Conservation (phyloP, 2,888 invertebrate species). For the Drosophila gaucha region DNA sequence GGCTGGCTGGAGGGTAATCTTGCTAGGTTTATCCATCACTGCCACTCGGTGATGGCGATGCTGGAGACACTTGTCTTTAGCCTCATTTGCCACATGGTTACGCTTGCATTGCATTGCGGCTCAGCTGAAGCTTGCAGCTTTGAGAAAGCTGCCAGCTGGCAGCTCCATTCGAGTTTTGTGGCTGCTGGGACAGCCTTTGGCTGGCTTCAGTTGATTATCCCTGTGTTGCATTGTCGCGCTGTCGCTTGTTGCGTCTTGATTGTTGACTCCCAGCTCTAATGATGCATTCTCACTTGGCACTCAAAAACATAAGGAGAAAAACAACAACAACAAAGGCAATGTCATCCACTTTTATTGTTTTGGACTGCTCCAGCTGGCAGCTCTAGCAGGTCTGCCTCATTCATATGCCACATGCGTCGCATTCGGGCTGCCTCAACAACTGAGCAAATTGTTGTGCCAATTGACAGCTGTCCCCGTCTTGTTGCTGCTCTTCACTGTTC, state of each 20-base stretch:
- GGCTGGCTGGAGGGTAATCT: too few relatives aligned
- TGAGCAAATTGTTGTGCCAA: conserved; percentile 27
- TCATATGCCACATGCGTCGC: conserved; percentile 38
- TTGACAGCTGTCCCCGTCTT: conserved; percentile 33
- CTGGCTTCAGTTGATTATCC: conserved; percentile 34
- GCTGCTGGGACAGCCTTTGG: not conserved
- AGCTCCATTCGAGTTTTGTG: too few relatives aligned
- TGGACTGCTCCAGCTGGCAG: conserved; percentile 50
- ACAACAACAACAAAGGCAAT: conserved; percentile 20
- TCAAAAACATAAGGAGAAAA: conserved; percentile 15
- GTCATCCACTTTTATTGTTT: conserved; percentile 34
- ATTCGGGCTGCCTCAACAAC: too few relatives aligned
- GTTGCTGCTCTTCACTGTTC: not conserved
- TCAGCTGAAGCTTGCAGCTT: conserved; percentile 17
- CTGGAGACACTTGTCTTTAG: conserved; percentile 60
- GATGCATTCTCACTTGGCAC: conserved; percentile 58
- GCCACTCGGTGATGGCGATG: conserved; percentile 40
- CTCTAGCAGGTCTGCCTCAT: too few relatives aligned
- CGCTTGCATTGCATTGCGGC: conserved; percentile 38
- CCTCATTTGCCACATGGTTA: conserved; percentile 70
- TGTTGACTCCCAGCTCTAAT: conserved; percentile 58
- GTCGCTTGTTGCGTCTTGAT: too few relatives aligned
- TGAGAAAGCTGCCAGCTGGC: not conserved
- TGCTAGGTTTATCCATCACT: conserved; percentile 51
- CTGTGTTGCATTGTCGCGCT: conserved; percentile 16